phyloP scores from a whole-genome alignment of 2,113 vertebrate species.

The Stomatorhinus ivindoensis region DNA sequence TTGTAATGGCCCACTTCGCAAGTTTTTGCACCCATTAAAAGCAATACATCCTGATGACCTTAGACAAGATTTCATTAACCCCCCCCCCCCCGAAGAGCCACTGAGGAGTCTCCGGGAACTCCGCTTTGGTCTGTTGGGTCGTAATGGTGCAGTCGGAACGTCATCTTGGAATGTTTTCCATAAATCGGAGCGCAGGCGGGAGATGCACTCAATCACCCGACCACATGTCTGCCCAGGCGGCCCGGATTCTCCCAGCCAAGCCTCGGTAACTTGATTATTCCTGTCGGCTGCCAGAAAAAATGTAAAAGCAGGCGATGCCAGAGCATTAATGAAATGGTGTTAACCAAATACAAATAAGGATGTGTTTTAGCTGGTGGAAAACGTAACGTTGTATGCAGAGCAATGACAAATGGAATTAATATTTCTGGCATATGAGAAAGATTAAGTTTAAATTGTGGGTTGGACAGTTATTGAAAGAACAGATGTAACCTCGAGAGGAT shows the following conservation, averaged over 20 bases:
- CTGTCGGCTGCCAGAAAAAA: slow-evolving; percentile 32
- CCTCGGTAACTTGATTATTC: slow-evolving; percentile 42
- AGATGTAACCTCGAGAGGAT: slow-evolving; percentile 40
- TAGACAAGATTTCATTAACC: neutral
- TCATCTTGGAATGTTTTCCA: slow-evolving; percentile 33
- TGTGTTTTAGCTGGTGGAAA: slow-evolving; percentile 44
- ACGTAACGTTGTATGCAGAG: neutral
- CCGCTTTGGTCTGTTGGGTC: neutral
- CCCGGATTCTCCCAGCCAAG: slow-evolving; percentile 13
- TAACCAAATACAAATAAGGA: slow-evolving; percentile 47
- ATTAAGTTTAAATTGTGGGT: slow-evolving; percentile 46
- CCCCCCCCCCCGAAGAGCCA: neutral
- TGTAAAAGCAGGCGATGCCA: slow-evolving; percentile 34
- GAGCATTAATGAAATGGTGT: slow-evolving; percentile 29
- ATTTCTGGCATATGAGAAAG: slow-evolving; percentile 42
- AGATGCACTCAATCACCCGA: slow-evolving; percentile 36
- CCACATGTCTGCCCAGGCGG: slow-evolving; percentile 29
- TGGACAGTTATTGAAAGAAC: slow-evolving; percentile 40
- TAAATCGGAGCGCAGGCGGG: slow-evolving; percentile 37
- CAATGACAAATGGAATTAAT: slow-evolving; percentile 37
- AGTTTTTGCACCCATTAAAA: neutral
- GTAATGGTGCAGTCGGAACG: slow-evolving; percentile 27
- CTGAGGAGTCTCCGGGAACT: slow-evolving; percentile 20
- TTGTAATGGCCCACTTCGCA: neutral
- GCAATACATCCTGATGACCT: neutral